Conservation (phyloP, 2,113 vertebrate species). For the Halcyon malimbica region DNA sequence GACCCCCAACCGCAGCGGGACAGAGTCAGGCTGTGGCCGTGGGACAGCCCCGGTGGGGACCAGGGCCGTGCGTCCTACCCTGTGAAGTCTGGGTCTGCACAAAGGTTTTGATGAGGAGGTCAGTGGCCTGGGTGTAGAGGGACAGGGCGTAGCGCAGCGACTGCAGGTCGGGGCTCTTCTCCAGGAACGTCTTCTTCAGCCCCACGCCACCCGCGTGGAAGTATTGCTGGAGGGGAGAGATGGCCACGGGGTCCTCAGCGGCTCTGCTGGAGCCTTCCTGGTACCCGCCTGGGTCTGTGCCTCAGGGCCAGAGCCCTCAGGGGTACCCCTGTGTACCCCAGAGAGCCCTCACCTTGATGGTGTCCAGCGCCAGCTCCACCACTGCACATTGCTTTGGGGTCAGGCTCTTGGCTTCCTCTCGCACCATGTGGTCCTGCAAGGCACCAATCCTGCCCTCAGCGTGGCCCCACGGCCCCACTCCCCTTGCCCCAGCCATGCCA, state of each 20-base stretch:
- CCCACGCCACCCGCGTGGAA: constrained; percentile 97
- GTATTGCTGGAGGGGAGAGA: constrained; percentile 86
- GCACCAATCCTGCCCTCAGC: neutral
- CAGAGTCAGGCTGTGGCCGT: neutral
- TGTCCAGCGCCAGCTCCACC: constrained; percentile 94
- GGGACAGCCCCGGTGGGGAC: neutral
- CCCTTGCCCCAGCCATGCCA: neutral
- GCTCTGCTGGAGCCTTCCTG: neutral
- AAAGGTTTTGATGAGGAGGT: constrained; percentile 97
- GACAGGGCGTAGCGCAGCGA: constrained; percentile 95
- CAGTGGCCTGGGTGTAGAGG: constrained; percentile 96
- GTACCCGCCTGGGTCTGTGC: accelerated
- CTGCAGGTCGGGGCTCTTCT: constrained; percentile 95
- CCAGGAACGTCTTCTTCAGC: constrained; percentile 97
- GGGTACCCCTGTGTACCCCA: accelerated
- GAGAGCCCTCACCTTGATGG: constrained; percentile 89
- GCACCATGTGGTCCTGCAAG: constrained; percentile 95
- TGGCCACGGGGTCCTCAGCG: neutral
- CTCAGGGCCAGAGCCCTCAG: neutral
- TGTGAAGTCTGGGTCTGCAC: constrained; percentile 93
- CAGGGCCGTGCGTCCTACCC: constrained; percentile 74
- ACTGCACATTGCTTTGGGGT: constrained; percentile 96
- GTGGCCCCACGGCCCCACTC: accelerated
- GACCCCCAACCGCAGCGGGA: neutral
- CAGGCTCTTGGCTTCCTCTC: constrained; percentile 95